Base-by-base conservation (phyloP, 92 coral and sea anemone species). In the Palythoa grandiflora region DNA sequence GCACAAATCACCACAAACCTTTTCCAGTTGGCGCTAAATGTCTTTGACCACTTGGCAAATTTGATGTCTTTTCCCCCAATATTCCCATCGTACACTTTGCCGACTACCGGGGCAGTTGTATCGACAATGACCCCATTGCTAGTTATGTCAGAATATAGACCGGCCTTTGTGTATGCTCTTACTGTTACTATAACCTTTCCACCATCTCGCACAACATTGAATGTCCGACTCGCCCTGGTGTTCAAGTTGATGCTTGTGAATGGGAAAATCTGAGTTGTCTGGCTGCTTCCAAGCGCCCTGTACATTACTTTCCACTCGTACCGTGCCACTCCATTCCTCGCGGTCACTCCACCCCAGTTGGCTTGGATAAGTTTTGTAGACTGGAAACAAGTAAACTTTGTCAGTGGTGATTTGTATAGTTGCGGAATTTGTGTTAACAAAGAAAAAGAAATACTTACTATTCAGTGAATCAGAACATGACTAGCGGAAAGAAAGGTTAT, bases 101-200 rank as follows among this genome's bases (percentile, higher is more conserved):
- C 95, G 48, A 92, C 83, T 14, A 81, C 73, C 3, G 99, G 99
- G 6, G 94, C 71, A 12, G 96, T 93, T 8, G 92, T 90, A 80
- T 96, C 98, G 21, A 96, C 91, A 16, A 91, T 36, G 16, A 96
- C 97, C 17, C 98, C 98, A 66, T 96, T 84, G 44, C 98, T 94
- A 1, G 91, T 88, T 36, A 92, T 73, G 71, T 94, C 97, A 2
- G 97, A 89, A 84, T 85, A 92, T 14, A 96, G 88, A 20, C 96
- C 98, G 21, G 98, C 98, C 88, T 94, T 94, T 9, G 98, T 93
- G 80, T 68, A 93, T 5, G 94, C 93, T 55, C 98, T 84, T 3
- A 96, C 91, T 1, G 80, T 86, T 37, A 89, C 90, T 54, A 35
- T 83, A 2, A 91, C 89, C 47, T 75, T 88, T 13, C 94, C 90